Conservation (phyloP, 1,140 invertebrate genomes). For the Aplysia californica region DNA sequence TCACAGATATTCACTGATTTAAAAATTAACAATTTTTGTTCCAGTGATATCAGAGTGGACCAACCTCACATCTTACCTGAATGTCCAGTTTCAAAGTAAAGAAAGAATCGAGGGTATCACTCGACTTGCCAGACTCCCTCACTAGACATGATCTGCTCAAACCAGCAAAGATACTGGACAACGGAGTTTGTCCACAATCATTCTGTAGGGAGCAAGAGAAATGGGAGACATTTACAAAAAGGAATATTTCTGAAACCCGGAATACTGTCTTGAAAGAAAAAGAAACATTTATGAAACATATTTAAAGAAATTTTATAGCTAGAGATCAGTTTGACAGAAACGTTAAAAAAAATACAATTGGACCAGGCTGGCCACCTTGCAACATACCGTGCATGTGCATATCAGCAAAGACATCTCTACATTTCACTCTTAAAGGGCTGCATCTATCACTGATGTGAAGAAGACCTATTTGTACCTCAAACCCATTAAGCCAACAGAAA, state of each 20-base stretch:
- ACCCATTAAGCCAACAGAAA: too few species aligned
- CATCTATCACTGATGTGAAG: too few species aligned
- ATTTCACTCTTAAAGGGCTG: too few species aligned
- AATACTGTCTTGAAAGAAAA: background rate
- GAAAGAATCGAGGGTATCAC: slow-evolving; percentile 28
- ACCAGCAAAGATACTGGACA: slow-evolving; percentile 27
- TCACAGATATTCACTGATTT: too few species aligned
- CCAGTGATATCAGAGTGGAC: too few species aligned
- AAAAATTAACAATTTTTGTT: too few species aligned
- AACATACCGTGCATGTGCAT: too few species aligned
- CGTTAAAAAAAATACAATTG: background rate
- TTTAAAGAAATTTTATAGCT: background rate
- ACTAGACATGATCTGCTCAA: slow-evolving; percentile 16
- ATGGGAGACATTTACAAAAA: background rate
- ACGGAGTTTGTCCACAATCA: slow-evolving; percentile 24
- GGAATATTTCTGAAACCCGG: background rate
- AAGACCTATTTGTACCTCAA: too few species aligned
- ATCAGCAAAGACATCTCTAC: too few species aligned
- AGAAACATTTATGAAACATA: background rate
- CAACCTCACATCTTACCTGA: too few species aligned
- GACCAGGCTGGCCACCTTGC: background rate
- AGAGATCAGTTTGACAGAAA: background rate
- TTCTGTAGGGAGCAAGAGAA: slow-evolving; percentile 10
- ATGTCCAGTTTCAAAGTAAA: slow-evolving; percentile 30
- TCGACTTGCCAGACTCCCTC: slow-evolving; percentile 20